A percentile compares a stretch with the other conserved stretches of the same genome.
These are phyloP conservation scores for Drosophila neonasuta DNA, from an alignment of 2,888 invertebrate species.

Conservation along the genomic window DNA sequence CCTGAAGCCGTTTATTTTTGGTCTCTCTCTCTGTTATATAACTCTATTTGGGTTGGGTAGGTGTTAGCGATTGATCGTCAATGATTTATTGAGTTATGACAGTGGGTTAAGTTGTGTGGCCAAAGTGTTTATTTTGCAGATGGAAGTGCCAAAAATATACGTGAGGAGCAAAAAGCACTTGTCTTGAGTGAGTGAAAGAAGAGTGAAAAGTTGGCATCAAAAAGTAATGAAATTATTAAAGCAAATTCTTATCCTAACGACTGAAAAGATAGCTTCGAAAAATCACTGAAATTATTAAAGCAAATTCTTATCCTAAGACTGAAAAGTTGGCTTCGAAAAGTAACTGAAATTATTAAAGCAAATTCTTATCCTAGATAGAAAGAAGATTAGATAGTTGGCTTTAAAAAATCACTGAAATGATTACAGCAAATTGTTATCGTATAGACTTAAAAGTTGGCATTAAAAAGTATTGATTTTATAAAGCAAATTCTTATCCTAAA, in stretches of 20 bases:
- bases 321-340: background rate
- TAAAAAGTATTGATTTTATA: too few relatives aligned
- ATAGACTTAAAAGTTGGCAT: too few relatives aligned
- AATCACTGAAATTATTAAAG: too few relatives aligned
- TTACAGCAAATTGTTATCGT: too few relatives aligned
- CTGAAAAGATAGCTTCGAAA: too few relatives aligned
- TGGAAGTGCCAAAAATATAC: slow-evolving; percentile 41
- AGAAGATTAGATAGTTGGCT: too few relatives aligned
- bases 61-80: slow-evolving; percentile 63
- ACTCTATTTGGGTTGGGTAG: slow-evolving; percentile 72
- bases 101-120: slow-evolving; percentile 68
- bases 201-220: background rate
- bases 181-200: slow-evolving; percentile 3
- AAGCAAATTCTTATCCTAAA: background rate
- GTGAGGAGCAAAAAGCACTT: slow-evolving; percentile 33
- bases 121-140: slow-evolving; percentile 64
- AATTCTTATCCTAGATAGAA: background rate
- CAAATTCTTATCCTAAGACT: too few relatives aligned
- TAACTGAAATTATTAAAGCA: too few relatives aligned
- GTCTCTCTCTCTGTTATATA: slow-evolving; percentile 43
- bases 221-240: background rate
- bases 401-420: too few relatives aligned
- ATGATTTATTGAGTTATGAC: slow-evolving; percentile 76
- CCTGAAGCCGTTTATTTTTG: slow-evolving; percentile 53
- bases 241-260: background rate